A percentile compares a stretch with the other conserved stretches of the same genome.
Conservation (phyloP, 2,797 vertebrate species). For the Synanceia verrucosa region DNA sequence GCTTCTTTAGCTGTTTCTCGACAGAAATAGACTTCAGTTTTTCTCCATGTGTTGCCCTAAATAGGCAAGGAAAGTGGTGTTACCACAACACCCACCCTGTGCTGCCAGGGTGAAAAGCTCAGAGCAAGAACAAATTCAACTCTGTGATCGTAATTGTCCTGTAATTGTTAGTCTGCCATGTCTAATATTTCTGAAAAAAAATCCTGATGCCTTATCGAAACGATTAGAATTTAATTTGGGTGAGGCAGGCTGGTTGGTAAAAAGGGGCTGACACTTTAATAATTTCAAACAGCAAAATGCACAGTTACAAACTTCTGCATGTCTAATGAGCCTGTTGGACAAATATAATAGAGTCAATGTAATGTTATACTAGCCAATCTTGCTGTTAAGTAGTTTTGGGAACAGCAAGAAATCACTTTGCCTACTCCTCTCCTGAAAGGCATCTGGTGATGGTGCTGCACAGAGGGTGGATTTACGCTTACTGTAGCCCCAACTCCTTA, state of each 20-base stretch:
- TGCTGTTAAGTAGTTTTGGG: background rate
- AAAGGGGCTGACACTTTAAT: constrained; percentile 28
- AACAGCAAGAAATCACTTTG: background rate
- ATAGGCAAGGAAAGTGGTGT: constrained; percentile 21
- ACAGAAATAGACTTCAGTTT: constrained; percentile 2
- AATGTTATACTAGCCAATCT: background rate
- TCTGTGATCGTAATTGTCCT: constrained; percentile 13
- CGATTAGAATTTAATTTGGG: constrained; percentile 6
- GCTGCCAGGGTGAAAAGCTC: constrained; percentile 12
- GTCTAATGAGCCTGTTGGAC: constrained; percentile 9
- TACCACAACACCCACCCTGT: constrained; percentile 5
- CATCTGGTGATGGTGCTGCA: no score
- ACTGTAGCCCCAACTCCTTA: no score
- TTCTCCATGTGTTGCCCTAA: constrained; percentile 10
- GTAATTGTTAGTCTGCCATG: constrained; percentile 7
- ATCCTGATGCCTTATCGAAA: constrained; percentile 25
- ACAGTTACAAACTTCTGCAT: constrained; percentile 1
- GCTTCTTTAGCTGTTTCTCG: constrained; percentile 12
- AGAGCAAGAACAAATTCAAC: constrained; percentile 5
- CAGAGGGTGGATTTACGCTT: no score
- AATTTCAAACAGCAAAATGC: constrained; percentile 21
- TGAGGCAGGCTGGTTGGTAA: constrained; percentile 1
- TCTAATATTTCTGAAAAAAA: constrained; percentile 16
- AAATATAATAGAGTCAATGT: constrained; percentile 2
- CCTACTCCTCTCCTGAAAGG: background rate